Evolutionary conservation across 2,113 vertebrate species (phyloP), one percentile per base, ranked within the genome.

Genomic region (Ginglymostoma cirratum): DNA sequence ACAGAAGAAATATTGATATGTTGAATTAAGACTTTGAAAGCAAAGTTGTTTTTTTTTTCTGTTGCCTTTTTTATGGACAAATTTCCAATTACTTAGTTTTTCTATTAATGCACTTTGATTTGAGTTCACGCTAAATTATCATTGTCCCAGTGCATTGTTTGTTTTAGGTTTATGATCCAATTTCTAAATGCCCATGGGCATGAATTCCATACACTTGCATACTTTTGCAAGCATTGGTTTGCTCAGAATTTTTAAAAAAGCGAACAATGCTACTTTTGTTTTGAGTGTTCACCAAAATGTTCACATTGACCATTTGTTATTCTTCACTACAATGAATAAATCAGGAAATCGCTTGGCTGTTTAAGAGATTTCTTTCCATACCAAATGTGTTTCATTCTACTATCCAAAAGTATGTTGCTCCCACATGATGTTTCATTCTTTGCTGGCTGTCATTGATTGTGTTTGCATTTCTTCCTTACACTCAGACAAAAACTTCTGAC

Each of bases 261-360:
- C 8, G 55, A 38, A 92, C 89, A 92, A 30, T 66, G 89, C 5
- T 65, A 1, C 89, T 92, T 92, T 92, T 92, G 61, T 92, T 92
- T 65, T 92, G 89, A 61, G 14, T 38, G 17, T 92, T 92, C 55
- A 92, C 89, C n/a, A 66, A 38, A 93, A 14, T 61, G 65, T 92
- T 65, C 89, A 66, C 89, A 38, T 93, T 93, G 61, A 38, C 89
- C 89, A 67, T 93, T 93, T 93, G 89, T 93, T 38, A 93, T 93
- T 67, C 55, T 93, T 38, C n/a, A 67, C 65, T 38, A 66, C 89
- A 93, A 93, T 93, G 14, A 38, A 61, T 21, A 67, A 93, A 93
- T 38, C 61, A 67, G 61, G 61, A 66, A 23, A 38, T 67, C 89
- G 2, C 89, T 93, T 34, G 87, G 30, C 89, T 66, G 55, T 92